Evolutionary conservation across 2,888 invertebrate genomes (phyloP).

Genomic region (Gymnocheta viridis): DNA sequence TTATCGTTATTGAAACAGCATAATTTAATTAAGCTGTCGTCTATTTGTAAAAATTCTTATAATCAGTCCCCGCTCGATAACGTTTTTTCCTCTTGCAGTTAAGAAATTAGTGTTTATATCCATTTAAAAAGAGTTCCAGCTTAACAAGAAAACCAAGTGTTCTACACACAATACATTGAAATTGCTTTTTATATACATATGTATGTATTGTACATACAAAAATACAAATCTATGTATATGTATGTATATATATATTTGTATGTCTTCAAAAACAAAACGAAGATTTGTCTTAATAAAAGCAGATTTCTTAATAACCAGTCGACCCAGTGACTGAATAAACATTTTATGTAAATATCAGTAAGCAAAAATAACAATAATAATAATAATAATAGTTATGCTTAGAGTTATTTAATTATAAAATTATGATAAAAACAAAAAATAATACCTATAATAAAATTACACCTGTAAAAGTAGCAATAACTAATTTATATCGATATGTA

Average conservation of each 20-base stretch:
- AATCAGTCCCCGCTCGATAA: conserved; percentile 23
- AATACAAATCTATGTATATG: background rate
- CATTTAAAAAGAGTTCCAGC: conserved; percentile 35
- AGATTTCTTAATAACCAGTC: conserved; percentile 34
- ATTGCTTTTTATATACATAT: conserved; percentile 16
- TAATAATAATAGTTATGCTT: conserved; percentile 43
- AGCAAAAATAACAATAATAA: conserved; percentile 10
- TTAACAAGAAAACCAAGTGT: conserved; percentile 6
- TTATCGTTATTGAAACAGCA: background rate
- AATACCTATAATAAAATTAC: conserved; percentile 18
- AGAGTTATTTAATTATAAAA: conserved; percentile 54
- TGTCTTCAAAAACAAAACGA: background rate
- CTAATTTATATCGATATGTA: conserved; percentile 65
- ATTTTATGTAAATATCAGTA: conserved; percentile 47
- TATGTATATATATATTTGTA: background rate
- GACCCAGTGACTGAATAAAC: conserved; percentile 36
- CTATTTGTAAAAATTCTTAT: background rate
- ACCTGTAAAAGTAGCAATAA: conserved; percentile 63
- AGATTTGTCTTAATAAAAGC: conserved; percentile 48
- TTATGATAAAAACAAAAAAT: conserved; percentile 11
- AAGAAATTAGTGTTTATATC: conserved; percentile 19
- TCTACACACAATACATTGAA: conserved; percentile 8
- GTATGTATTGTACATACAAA: background rate
- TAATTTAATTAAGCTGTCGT: conserved; percentile 50
- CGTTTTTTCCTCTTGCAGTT: conserved; percentile 37